Evolutionary conservation across 2,113 vertebrate genomes (phyloP).

Genomic region (Crotalus helleri): DNA sequence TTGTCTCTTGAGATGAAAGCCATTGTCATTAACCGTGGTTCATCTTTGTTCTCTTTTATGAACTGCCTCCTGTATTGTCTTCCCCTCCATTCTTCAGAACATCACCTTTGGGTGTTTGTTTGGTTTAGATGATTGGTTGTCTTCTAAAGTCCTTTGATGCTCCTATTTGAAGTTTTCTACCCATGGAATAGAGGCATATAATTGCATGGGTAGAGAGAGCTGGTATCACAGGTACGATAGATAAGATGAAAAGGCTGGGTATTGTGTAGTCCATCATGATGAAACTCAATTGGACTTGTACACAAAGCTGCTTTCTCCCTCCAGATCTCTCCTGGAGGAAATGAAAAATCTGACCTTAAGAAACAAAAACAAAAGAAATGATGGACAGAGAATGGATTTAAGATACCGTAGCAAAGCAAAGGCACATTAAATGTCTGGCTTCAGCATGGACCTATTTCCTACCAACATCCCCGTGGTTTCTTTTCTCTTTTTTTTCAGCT

Average conservation of each 20-base stretch:
- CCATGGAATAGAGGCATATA: neutral
- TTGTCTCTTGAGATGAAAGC: conserved; percentile 49
- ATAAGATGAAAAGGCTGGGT: neutral
- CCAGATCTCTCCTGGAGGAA: conserved; percentile 1
- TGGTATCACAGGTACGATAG: neutral
- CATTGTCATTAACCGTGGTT: conserved; percentile 27
- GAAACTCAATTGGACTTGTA: neutral
- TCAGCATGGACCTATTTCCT: neutral
- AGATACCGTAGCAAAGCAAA: neutral
- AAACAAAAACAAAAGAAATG: neutral
- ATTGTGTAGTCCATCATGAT: neutral
- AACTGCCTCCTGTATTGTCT: conserved; percentile 14
- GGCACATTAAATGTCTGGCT: neutral
- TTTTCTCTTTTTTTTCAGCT: neutral
- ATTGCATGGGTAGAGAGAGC: neutral
- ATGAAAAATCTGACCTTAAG: neutral
- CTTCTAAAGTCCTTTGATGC: conserved; percentile 7
- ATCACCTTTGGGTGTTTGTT: conserved; percentile 31
- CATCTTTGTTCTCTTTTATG: conserved; percentile 42
- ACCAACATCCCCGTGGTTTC: neutral
- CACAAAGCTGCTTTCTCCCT: neutral
- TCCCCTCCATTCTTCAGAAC: conserved; percentile 22
- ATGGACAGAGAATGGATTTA: neutral
- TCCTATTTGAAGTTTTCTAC: conserved; percentile 17
- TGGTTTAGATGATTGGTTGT: conserved; percentile 36